These are phyloP conservation scores for Chironex yamaguchii DNA, from an alignment of 30 jellyfish, hydroid and myxozoan species.

Conservation along the genomic window DNA sequence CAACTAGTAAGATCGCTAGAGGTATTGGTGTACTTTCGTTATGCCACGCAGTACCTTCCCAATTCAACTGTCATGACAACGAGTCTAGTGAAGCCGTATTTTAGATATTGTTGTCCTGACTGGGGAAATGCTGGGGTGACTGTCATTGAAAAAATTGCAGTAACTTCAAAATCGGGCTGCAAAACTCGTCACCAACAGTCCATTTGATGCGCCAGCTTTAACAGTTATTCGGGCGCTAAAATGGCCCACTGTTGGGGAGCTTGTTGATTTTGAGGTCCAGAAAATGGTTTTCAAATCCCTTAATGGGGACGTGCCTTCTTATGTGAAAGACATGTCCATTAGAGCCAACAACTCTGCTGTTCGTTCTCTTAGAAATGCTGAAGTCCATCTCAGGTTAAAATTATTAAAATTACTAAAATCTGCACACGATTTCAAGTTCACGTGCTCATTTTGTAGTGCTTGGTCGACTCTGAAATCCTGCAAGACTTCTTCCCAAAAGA, in stretches of 20 bases:
- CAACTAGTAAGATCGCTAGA: not conserved
- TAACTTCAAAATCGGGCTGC: slow-evolving; percentile 1
- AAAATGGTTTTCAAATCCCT: not conserved
- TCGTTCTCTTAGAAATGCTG: not conserved
- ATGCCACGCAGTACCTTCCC: too few species aligned
- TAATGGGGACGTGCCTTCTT: not conserved
- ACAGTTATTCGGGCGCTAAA: not conserved
- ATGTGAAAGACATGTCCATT: not conserved
- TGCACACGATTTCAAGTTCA: not conserved
- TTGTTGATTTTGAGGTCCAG: not conserved
- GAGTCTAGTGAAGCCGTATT: not conserved
- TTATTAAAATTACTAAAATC: too few species aligned
- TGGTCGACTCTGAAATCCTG: slow-evolving; percentile 31
- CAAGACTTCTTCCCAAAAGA: slow-evolving; percentile 48
- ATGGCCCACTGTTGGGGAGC: not conserved
- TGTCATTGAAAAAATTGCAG: not conserved
- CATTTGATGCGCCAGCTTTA: not conserved
- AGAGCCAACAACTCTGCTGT: not conserved
- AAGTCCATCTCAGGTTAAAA: not conserved
- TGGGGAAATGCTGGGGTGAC: not conserved
- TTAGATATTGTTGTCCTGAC: not conserved
- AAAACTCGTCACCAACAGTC: not conserved
- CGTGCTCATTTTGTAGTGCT: slow-evolving; percentile 15
- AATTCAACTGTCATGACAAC: not conserved
- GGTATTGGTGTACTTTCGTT: not conserved